These are phyloP conservation scores for Delphinus delphis DNA, from an alignment of 2,113 vertebrate genomes.

Conservation along the genomic window DNA sequence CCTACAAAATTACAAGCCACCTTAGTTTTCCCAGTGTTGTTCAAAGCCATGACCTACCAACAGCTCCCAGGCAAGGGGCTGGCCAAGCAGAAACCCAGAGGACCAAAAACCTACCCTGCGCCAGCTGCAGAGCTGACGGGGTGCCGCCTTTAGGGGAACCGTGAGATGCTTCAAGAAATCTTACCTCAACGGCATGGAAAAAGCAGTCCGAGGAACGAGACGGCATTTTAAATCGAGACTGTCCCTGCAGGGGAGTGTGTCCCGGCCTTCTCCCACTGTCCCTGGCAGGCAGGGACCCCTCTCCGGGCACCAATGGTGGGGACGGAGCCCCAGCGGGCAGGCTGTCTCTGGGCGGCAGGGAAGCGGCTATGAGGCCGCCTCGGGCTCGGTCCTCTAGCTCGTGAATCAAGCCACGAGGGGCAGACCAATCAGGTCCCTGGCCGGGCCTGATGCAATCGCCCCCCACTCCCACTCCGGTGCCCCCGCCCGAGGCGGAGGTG, in stretches of 20 bases:
- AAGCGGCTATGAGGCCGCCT: conserved; percentile 82
- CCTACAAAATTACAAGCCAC: conserved; percentile 47
- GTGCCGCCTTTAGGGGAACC: conserved; percentile 43
- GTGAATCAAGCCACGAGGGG: conserved; percentile 85
- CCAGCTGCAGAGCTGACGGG: neutral
- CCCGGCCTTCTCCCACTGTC: conserved; percentile 56
- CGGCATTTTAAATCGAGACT: conserved; percentile 89
- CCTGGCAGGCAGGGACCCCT: conserved; percentile 66
- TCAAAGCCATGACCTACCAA: conserved; percentile 26
- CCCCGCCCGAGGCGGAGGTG: neutral
- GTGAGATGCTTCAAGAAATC: conserved; percentile 65
- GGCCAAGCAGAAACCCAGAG: neutral
- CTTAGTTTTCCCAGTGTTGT: conserved; percentile 30
- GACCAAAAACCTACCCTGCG: neutral
- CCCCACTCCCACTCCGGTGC: conserved; percentile 82
- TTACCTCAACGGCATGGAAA: conserved; percentile 92
- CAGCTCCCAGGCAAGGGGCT: neutral
- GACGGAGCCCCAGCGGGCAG: conserved; percentile 73
- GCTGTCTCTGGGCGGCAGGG: conserved; percentile 81
- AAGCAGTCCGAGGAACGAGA: conserved; percentile 94
- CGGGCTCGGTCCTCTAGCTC: conserved; percentile 82
- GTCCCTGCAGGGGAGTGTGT: conserved; percentile 77
- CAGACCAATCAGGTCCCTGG: conserved; percentile 84
- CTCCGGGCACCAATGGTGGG: neutral
- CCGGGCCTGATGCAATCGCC: conserved; percentile 86